Base-by-base conservation (phyloP, 2,797 vertebrate species). In the Sebastes taczanowskii region DNA sequence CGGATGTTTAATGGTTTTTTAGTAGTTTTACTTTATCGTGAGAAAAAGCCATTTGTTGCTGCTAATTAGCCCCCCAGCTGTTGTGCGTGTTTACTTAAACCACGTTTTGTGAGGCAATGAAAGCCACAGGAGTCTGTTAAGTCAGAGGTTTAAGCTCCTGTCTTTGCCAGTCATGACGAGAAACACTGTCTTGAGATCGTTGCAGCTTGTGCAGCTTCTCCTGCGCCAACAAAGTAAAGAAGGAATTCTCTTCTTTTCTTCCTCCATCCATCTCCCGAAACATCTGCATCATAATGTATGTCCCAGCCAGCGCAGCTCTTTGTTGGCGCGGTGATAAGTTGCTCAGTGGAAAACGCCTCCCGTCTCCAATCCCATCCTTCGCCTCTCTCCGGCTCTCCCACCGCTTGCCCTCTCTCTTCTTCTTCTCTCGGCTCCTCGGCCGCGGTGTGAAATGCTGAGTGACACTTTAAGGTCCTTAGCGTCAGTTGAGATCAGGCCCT, bases 381-480 rank as follows among this genome's bases (percentile, higher is more conserved):
- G 55, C 60, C 69, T 83, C 77, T 84, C 34, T 62, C 73, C 5
- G 11, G 62, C 80, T 85, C 59, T 77, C 78, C 77, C 77, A 86
- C 80, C 85, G 83, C 84, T 49, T 74, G 67, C 61, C 63, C 83
- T 59, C 46, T 68, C 77, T 74, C 27, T 77, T 81, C 65, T 34
- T 38, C 66, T 63, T 7, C 76, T 14, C 34, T 49, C 62, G n/a
- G 63, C 84, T 61, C 59, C 71, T 62, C 73, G 53, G 55, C 73
- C 5, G 25, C 14, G 3, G 85, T 93, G 94, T 94, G 89, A 94
- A 95, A 94, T 95, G 91, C 86, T 73, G 82, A 91, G 91, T 91
- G 92, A 94, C 94, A 90, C 80, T 88, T 90, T 89, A 90, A 90
- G 92, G 91, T 90, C 87, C 83, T 94, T 94, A 94, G 91, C 38